Evolutionary conservation across 2,888 invertebrate genomes (phyloP).

Genomic region (Tricholauxania praeusta): DNA sequence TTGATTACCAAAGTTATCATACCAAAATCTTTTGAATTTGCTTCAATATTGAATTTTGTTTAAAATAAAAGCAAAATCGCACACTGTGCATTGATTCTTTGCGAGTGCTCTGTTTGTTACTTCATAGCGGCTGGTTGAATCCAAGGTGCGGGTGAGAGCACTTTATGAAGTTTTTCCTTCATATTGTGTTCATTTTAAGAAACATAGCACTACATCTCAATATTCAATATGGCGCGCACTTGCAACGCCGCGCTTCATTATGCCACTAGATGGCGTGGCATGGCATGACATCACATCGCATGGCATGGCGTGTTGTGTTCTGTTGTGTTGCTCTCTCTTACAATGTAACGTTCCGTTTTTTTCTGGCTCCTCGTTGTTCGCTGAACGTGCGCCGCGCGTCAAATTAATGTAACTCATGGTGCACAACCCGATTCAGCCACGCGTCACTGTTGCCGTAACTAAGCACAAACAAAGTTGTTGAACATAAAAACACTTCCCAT

Average conservation of each 20-base stretch:
- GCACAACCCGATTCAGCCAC: not conserved
- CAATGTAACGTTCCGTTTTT: not conserved
- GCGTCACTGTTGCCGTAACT: slow-evolving; percentile 7
- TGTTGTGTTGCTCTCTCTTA: not conserved
- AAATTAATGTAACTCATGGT: not conserved
- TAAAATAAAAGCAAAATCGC: too few relatives aligned
- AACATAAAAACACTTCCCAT: slow-evolving; percentile 25
- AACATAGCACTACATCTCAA: slow-evolving; percentile 29
- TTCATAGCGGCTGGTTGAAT: too few relatives aligned
- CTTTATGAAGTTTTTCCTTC: too few relatives aligned
- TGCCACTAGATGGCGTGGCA: not conserved
- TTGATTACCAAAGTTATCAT: too few relatives aligned
- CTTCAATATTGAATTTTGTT: too few relatives aligned
- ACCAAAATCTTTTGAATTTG: too few relatives aligned
- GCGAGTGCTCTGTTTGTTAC: too few relatives aligned
- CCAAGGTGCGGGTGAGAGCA: too few relatives aligned
- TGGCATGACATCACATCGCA: not conserved
- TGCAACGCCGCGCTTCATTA: not conserved
- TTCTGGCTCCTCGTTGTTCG: slow-evolving; percentile 6
- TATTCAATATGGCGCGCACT: slow-evolving; percentile 29
- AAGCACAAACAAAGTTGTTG: slow-evolving; percentile 30
- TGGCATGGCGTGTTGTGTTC: not conserved
- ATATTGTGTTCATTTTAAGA: not conserved
- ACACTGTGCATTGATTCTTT: too few relatives aligned
- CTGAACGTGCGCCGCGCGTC: not conserved